Evolutionary conservation across 2,797 vertebrate species (phyloP), one percentile per base, ranked within the genome.

Genomic region (Choloepus didactylus): DNA sequence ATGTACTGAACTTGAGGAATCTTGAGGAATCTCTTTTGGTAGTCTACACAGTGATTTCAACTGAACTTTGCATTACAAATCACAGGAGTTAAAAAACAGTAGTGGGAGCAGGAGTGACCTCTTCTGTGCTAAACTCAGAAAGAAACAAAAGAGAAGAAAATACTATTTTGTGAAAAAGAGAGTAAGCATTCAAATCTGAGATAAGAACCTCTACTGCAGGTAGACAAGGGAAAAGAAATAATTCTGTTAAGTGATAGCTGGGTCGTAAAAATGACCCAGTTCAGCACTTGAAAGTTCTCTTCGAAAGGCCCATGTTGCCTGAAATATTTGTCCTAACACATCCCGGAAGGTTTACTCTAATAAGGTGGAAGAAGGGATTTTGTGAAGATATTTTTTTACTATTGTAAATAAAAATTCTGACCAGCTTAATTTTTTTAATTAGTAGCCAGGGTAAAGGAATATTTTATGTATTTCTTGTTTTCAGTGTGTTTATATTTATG

Each of bases 161-260:
- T 9, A 6, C 1, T 87, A 6, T 16, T 83, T 62, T 60, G n/a
- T 49, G 11, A 44, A 86, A 88, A 86, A n/a, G 31, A 75, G 15
- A 54, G 54, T 81, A 25, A 81, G 27, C 9, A 3, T 56, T 92
- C 41, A 84, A 8, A 44, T 18, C 31, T 21, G 18, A 90, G 46
- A 59, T 35, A 59, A 60, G 75, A n/a, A 73, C 5, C 83, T 46
- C 72, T 64, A 66, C 15, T 25, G 16, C 29, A 56, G 6, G 19
- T 60, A 69, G 18, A 76, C 6, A 91, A 70, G 93, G 9, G 60
- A 77, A 85, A 95, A 77, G 19, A 82, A 85, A 64, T 80, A 82
- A 19, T 88, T 82, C 51, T 51, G 18, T 14, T 41, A 85, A 70
- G n/a, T n/a, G 11, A 41, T 9, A 59, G 8, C 5, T 38, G 29